These are phyloP conservation scores for Rhinolophus sinicus DNA, from an alignment of 2,113 vertebrate species.

Conservation along the genomic window DNA sequence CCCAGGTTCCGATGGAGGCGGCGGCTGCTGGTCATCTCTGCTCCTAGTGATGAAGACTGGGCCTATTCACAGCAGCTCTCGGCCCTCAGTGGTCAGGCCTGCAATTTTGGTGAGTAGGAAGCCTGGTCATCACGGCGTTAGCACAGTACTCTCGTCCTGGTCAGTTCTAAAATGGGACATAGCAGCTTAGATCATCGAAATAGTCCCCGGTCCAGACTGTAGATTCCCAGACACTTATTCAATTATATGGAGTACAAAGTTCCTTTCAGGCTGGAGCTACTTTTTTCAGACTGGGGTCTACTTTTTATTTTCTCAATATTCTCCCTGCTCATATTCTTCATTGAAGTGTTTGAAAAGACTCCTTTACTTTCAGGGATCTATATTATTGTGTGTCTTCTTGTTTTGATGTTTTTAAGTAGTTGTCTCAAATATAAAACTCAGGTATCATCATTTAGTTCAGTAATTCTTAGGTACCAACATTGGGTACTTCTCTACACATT, in stretches of 20 bases:
- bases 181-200: slow-evolving; percentile 49
- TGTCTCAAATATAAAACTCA: background rate
- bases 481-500: background rate
- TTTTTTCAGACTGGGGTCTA: slow-evolving; percentile 34
- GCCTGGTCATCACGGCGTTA: slow-evolving; percentile 59
- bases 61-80: slow-evolving; percentile 98
- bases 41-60: slow-evolving; percentile 97
- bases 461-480: background rate
- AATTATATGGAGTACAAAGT: slow-evolving; percentile 44
- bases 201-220: background rate
- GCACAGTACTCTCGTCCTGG: slow-evolving; percentile 70
- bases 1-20: slow-evolving; percentile 98
- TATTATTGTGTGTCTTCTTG: background rate
- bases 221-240: slow-evolving; percentile 57
- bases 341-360: slow-evolving; percentile 38
- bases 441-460: background rate
- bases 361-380: slow-evolving; percentile 38
- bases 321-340: background rate
- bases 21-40: slow-evolving; percentile 96
- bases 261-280: slow-evolving; percentile 37
- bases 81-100: slow-evolving; percentile 95
- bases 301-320: background rate
- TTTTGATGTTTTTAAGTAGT: background rate
- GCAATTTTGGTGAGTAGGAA: slow-evolving; percentile 95
- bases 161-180: slow-evolving; percentile 63